These are phyloP conservation scores for Microcebus jonahi DNA, from an alignment of 2,113 vertebrate genomes.

Conservation along the genomic window DNA sequence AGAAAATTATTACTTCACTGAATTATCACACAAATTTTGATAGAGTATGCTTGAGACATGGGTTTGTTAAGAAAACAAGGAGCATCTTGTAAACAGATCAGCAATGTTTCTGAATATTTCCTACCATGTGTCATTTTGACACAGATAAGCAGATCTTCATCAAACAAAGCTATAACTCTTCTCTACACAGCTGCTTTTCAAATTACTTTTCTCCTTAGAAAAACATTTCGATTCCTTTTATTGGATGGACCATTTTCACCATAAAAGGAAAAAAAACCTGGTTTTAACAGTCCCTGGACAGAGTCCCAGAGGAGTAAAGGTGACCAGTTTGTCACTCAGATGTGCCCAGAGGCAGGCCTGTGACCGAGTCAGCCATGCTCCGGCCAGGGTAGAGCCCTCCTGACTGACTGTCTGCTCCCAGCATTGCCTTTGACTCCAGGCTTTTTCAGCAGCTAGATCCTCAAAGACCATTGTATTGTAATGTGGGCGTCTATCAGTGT, in stretches of 20 bases:
- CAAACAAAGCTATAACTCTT: constrained; percentile 13
- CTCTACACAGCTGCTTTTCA: neutral
- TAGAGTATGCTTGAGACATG: neutral
- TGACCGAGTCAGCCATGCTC: neutral
- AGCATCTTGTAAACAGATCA: neutral
- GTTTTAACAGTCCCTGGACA: neutral
- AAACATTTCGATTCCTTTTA: constrained; percentile 43
- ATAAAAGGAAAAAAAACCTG: neutral
- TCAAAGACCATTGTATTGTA: neutral
- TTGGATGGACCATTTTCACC: neutral
- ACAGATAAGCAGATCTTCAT: neutral
- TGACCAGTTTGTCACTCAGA: neutral
- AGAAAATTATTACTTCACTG: neutral
- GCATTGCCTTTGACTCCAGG: neutral
- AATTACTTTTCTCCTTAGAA: constrained; percentile 39
- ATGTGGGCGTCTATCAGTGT: neutral
- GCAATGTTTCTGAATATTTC: neutral
- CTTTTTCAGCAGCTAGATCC: neutral
- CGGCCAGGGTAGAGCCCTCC: neutral
- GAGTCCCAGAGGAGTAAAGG: neutral
- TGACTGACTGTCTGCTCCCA: neutral
- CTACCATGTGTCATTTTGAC: neutral
- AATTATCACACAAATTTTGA: constrained; percentile 10
- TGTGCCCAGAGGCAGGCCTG: neutral
- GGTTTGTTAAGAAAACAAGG: neutral